Evolutionary conservation across 2,888 invertebrate genomes (phyloP).

Genomic region (Phalangium opilio): DNA sequence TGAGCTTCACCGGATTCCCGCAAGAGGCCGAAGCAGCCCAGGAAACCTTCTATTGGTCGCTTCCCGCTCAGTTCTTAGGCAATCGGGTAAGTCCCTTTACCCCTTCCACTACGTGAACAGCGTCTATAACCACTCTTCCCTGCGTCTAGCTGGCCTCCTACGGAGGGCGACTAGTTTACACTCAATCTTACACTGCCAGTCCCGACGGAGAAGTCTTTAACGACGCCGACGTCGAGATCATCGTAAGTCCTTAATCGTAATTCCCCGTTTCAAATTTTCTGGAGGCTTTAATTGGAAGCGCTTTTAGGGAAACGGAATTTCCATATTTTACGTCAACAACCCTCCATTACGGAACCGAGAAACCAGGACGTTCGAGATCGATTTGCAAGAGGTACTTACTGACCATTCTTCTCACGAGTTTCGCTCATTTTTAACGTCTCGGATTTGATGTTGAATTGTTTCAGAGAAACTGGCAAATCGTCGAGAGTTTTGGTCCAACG

Average conservation of each 20-base stretch:
- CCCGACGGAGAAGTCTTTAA: conserved; percentile 39
- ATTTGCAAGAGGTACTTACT: conserved; percentile 38
- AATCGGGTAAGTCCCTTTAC: conserved; percentile 31
- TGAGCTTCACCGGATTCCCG: conserved; percentile 28
- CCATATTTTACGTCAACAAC: conserved; percentile 58
- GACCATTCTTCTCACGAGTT: neutral
- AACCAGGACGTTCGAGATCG: conserved; percentile 26
- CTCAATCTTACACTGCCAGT: conserved; percentile 48
- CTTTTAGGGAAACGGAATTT: conserved; percentile 46
- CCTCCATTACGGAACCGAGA: conserved; percentile 36
- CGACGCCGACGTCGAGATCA: conserved; percentile 66
- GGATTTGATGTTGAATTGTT: conserved; percentile 22
- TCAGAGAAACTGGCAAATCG: conserved; percentile 27
- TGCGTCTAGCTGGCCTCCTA: conserved; percentile 56
- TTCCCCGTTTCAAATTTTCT: conserved; percentile 1
- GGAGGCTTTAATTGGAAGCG: neutral
- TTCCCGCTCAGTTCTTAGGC: conserved; percentile 48
- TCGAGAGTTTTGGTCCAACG: conserved; percentile 18
- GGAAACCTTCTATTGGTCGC: conserved; percentile 50
- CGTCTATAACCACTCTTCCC: conserved; percentile 5
- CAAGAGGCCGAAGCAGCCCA: conserved; percentile 24
- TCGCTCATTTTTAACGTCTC: neutral
- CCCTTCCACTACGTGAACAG: neutral
- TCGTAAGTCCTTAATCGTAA: conserved; percentile 29
- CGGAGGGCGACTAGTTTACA: conserved; percentile 62